Evolutionary conservation across 92 coral and sea anemone species (phyloP), one percentile per base, ranked within the genome.

Genomic region (Umimayanthus chanpuru): DNA sequence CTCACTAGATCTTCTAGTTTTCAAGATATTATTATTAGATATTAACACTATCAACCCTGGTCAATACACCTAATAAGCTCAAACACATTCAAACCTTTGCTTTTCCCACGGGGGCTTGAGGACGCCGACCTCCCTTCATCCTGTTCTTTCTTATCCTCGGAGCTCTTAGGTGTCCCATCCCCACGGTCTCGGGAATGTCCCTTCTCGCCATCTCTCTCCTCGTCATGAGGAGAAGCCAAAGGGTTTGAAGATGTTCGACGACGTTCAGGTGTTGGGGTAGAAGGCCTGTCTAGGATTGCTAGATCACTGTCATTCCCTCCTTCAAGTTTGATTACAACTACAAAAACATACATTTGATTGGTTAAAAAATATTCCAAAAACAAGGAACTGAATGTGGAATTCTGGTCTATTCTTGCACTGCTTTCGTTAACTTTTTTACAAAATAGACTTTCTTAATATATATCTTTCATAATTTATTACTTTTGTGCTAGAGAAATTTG

Each of bases 241-340:
- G 93, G 91, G 29, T 91, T 91, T 5, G 93, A 61, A 15, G 80
- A 78, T 0, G 93, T 71, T 14, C 61, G 92, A 25, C 85, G 88
- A 44, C 85, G 83, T 61, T 92, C 94, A 73, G 94, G 92, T 3
- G 92, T 79, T 40, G 97, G 97, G 2, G 97, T 88, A 36, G 94
- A 88, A 10, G 94, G 92, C 77, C 98, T 85, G 88, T 95, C 94
- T 43, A 97, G 93, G 58, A 97, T 94, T 49, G 93, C 93, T 66
- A 97, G 88, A 87, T 97, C 99, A 68, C 82, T 82, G 78, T 97
- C 97, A 38, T 90, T 81, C 11, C 99, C 99, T 83, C 99, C 98
- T 49, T 97, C 99, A 29, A 97, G 92, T 88, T 95, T 97, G 66
- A 97, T 95, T 25, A 97, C 99, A 82, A 93, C 99, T 97, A 55